Base-by-base conservation (phyloP, 2,888 invertebrate genomes). In the Hirtodrosophila cameraria region DNA sequence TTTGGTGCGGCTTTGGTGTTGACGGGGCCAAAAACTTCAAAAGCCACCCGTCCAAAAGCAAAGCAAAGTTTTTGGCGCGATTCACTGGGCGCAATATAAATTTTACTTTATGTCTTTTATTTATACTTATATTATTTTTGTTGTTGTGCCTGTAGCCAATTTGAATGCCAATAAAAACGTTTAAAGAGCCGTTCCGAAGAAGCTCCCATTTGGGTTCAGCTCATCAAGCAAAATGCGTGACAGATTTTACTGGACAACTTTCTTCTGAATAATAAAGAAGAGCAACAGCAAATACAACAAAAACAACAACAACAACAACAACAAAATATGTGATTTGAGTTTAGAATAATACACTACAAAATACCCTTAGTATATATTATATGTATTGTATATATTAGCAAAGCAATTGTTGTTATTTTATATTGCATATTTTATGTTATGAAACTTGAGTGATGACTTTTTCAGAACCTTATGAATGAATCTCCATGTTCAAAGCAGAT, bases 161-260 rank as follows among this genome's bases (percentile, higher is more conserved):
- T 75, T 71, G 55, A 63, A 54, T 65, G 77, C 60, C 81, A 77
- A 84, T 84, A 84, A 80, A 86, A 81, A 41, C 65, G 78, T 75
- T 84, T 84, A 86, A 86, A 71, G 67, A 58, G 53, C 59, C 64
- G 58, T 78, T 55, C 25, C 48, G 31, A 23, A 35, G 39, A 45
- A 48, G 28, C 36, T 35, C 35, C 28, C 6, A 41, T 36, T 58
- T 1, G 4, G 4, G 25, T 33, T 18, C 12, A 48, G 36, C 57
- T 52, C 62, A 68, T 70, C 69, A 45, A 43, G 36, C 41, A 43
- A 28, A 68, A 70, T 53, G 48, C 69, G 41, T 79, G 72, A 65
- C 72, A 67, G 67, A 67, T 70, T 65, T 69, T 27, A 42, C 52
- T 60, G 49, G 43, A 49, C 39, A 70, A 67, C 35, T 66, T 65